Evolutionary conservation across 2,113 vertebrate species (phyloP).

Genomic region (Charadrius vociferus): DNA sequence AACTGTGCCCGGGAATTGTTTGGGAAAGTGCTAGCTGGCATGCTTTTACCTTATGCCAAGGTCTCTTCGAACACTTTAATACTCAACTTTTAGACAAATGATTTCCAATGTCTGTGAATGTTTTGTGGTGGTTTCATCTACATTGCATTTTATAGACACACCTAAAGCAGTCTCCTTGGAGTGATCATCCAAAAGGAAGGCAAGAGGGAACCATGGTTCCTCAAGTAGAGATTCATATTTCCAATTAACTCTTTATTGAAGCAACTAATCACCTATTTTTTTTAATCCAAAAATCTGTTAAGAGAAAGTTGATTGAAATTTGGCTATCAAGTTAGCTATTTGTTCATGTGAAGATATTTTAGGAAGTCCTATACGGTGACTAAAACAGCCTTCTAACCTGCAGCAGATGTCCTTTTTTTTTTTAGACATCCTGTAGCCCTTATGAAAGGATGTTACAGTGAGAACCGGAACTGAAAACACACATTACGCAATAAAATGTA

Average conservation of each 20-base stretch:
- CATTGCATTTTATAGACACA: neutral
- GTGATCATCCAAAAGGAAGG: neutral
- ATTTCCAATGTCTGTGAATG: neutral
- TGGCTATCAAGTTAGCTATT: neutral
- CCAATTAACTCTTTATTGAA: neutral
- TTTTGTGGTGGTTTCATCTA: neutral
- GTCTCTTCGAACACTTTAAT: neutral
- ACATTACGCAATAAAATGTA: neutral
- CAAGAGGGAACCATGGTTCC: neutral
- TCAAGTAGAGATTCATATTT: neutral
- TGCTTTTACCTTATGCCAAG: neutral
- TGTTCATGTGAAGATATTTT: neutral
- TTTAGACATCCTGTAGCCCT: neutral
- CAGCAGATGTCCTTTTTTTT: neutral
- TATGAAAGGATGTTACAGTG: neutral
- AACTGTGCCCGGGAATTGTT: neutral
- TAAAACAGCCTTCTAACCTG: neutral
- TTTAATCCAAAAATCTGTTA: neutral
- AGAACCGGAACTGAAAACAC: neutral
- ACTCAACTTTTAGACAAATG: neutral
- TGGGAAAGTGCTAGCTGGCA: neutral
- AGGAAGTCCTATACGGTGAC: neutral
- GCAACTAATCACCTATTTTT: neutral
- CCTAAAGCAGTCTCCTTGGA: neutral
- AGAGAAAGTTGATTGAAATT: neutral